A percentile compares a stretch with the other conserved stretches of the same genome.
These are phyloP conservation scores for Eupithecia centaureata DNA, from an alignment of 2,888 invertebrate species.

Conservation along the genomic window DNA sequence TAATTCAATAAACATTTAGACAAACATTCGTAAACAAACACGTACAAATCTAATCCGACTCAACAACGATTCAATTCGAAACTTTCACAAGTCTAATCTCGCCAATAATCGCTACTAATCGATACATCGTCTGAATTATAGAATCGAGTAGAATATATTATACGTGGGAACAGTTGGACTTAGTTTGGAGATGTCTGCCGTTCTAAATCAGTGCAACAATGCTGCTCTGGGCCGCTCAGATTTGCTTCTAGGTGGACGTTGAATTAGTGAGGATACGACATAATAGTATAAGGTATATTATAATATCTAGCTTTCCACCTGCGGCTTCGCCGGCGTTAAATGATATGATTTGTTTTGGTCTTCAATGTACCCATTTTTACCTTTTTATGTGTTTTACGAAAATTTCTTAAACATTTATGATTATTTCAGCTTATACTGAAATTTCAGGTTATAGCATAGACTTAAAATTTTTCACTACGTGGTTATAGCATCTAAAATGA, in stretches of 20 bases:
- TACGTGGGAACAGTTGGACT: slow-evolving; percentile 77
- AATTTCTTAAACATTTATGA: too few relatives aligned
- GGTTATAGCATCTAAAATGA: too few relatives aligned
- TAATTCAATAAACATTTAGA: slow-evolving; percentile 16
- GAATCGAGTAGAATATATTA: slow-evolving; percentile 82
- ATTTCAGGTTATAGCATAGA: too few relatives aligned
- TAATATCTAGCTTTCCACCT: too few relatives aligned
- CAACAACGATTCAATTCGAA: slow-evolving; percentile 25
- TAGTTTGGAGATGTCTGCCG: slow-evolving; percentile 80
- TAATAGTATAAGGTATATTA: too few relatives aligned
- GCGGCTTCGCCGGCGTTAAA: too few relatives aligned
- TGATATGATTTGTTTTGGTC: too few relatives aligned
- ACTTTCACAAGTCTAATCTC: slow-evolving; percentile 36
- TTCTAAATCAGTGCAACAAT: slow-evolving; percentile 79
- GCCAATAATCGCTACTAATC: slow-evolving; percentile 59
- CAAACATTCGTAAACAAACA: slow-evolving; percentile 12
- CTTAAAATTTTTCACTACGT: too few relatives aligned
- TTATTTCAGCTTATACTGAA: too few relatives aligned
- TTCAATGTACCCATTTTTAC: too few relatives aligned
- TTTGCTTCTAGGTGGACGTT: slow-evolving; percentile 67
- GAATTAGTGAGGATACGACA: slow-evolving; percentile 55
- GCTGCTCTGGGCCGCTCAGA: slow-evolving; percentile 74
- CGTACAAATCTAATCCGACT: slow-evolving; percentile 25
- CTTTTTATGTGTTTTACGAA: too few relatives aligned
- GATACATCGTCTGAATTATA: slow-evolving; percentile 79